A percentile compares a stretch with the other conserved stretches of the same genome.
phyloP scores from a whole-genome alignment of 1,140 invertebrate genomes.

The Apolygus lucorum region DNA sequence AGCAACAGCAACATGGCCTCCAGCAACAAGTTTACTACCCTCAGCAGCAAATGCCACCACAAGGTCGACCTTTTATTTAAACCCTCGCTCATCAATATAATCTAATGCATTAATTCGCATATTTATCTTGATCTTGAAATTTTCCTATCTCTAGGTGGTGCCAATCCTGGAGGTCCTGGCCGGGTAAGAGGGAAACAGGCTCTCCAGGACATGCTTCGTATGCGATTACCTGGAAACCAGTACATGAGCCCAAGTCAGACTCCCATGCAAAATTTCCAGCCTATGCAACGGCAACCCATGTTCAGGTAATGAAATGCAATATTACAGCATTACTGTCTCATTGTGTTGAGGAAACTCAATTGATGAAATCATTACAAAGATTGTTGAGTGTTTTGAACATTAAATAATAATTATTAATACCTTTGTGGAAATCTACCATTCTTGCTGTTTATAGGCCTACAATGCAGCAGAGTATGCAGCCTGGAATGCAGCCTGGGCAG shows the following conservation, averaged over 20 bases:
- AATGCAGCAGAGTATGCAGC: slow-evolving; percentile 37
- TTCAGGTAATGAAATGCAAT: too few species aligned
- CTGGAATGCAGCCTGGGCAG: slow-evolving; percentile 29
- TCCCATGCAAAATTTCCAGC: slow-evolving; percentile 34
- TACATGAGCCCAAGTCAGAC: slow-evolving; percentile 40
- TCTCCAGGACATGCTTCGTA: slow-evolving; percentile 72
- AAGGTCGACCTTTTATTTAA: slow-evolving; percentile 20
- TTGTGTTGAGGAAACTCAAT: too few species aligned
- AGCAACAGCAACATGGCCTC: slow-evolving; percentile 51
- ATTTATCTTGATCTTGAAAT: too few species aligned
- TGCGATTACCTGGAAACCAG: slow-evolving; percentile 46
- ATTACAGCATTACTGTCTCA: too few species aligned
- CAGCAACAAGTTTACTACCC: slow-evolving; percentile 53
- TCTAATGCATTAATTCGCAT: too few species aligned
- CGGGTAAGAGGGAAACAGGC: slow-evolving; percentile 66
- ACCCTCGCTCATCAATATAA: too few species aligned
- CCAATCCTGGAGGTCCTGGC: slow-evolving; percentile 15
- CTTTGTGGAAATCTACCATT: not conserved
- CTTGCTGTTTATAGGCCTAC: slow-evolving; percentile 40
- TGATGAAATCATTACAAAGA: too few species aligned
- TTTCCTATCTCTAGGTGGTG: too few species aligned
- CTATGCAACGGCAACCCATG: slow-evolving; percentile 42
- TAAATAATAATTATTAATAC: too few species aligned
- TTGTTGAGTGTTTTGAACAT: too few species aligned
- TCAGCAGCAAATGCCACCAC: slow-evolving; percentile 41